A percentile compares a stretch with the other conserved stretches of the same genome.
Evolutionary conservation across 1,140 invertebrate species (phyloP).

Genomic region (Caenorhabditis briggsae): DNA sequence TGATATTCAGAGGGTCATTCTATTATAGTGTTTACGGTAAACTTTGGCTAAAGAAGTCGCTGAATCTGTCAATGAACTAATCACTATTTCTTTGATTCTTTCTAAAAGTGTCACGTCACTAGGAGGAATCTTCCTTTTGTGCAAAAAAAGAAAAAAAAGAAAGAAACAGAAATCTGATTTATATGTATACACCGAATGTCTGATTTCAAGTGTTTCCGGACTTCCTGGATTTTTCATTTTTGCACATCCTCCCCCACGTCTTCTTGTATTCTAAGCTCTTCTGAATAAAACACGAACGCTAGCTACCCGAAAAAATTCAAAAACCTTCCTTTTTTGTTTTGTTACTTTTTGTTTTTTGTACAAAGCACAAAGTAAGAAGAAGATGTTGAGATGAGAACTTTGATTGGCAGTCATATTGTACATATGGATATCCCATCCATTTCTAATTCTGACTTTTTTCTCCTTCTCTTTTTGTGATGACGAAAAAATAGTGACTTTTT

Average conservation of each 20-base stretch:
- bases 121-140: no score
- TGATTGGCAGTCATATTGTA: not conserved
- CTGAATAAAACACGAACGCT: constrained; percentile 19
- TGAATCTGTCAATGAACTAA: no score
- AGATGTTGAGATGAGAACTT: not conserved
- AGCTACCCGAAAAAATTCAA: not conserved
- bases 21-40: no score
- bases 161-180: no score
- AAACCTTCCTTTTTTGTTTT: constrained; percentile 4
- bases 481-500: not conserved
- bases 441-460: not conserved
- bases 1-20: no score
- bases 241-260: not conserved
- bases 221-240: not conserved
- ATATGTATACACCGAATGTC: no score
- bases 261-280: not conserved
- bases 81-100: no score
- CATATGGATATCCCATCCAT: not conserved
- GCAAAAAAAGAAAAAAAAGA: no score
- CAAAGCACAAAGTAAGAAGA: not conserved
- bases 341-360: not conserved
- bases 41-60: no score
- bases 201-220: not conserved
- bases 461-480: not conserved
- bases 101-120: not conserved